Base-by-base conservation (phyloP, 2,797 vertebrate genomes). In the Sebastiscus tertius region DNA sequence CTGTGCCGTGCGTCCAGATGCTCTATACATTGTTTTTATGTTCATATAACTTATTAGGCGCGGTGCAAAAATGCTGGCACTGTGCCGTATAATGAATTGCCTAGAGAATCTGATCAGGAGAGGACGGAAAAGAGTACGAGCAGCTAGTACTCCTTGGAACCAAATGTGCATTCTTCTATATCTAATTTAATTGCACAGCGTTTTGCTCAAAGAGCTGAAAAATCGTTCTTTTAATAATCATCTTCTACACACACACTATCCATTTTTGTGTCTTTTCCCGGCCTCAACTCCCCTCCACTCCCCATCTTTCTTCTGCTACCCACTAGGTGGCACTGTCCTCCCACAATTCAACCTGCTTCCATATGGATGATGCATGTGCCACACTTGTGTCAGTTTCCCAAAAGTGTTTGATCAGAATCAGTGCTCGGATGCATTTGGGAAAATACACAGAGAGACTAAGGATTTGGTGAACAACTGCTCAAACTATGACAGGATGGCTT, bases 271-370 rank as follows among this genome's bases (percentile, higher is more conserved):
- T 81, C 34, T 6, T 13, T 64, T 59, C 66, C 52, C 46, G 63
- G 14, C 31, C 46, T 75, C 49, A 16, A 22, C 22, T 33, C 34
- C 55, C 29, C 55, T 39, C 58, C 24, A 7, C 60, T 56, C 62
- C 34, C 24, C 12, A n/a, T 75, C 16, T 20, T 49, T 82, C 58
- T 69, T 77, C 62, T 69, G n/a, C 46, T 88, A 56, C 24, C 86
- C 92, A 84, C 91, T 82, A 80, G 79, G 77, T 88, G 89, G 88
- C 82, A 75, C 83, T 88, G 56, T 94, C 73, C 49, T 83, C 63
- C 68, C 14, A 85, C 62, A 75, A 8, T 80, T 87, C 58, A 84
- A 22, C 12, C 46, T 76, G 16, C 64, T 8, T 49, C 54, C 6
- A 63, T 64, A 80, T 78, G 22, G 63, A 69, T 71, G 76, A 83